These are phyloP conservation scores for Enteromius unitaeniatus DNA, from an alignment of 2,797 vertebrate genomes.

Conservation along the genomic window DNA sequence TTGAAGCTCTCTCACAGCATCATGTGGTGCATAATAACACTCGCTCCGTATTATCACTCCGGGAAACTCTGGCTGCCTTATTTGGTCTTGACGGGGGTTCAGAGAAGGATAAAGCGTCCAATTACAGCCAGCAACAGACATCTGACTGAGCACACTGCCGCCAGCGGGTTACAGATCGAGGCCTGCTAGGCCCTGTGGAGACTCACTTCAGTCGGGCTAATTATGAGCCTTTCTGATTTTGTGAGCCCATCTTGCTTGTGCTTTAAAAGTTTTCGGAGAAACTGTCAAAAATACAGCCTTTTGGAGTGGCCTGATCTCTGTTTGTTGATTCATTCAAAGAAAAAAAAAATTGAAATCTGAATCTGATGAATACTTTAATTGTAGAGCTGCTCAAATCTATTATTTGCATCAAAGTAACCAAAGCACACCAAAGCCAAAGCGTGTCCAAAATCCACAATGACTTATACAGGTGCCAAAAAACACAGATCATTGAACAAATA, in stretches of 20 bases:
- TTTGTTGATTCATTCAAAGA: conserved; percentile 8
- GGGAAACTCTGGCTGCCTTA: conserved; percentile 3
- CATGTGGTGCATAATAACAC: background rate
- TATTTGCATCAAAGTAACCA: background rate
- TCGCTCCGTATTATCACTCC: conserved; percentile 7
- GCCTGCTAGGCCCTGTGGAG: conserved; percentile 28
- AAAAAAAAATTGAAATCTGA: background rate
- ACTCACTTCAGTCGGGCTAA: background rate
- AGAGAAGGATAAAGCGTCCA: conserved; percentile 53
- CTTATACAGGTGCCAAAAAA: conserved; percentile 2
- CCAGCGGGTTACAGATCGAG: conserved; percentile 67
- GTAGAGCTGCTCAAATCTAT: background rate
- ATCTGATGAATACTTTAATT: background rate
- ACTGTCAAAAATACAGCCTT: background rate
- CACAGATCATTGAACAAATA: conserved; percentile 12
- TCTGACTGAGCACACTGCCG: conserved; percentile 51
- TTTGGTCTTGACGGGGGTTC: conserved; percentile 36
- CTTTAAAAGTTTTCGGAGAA: background rate
- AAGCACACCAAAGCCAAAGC: background rate
- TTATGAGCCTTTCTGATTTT: conserved; percentile 1
- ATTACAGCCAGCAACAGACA: conserved; percentile 51
- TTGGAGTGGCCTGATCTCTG: background rate
- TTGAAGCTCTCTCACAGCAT: background rate
- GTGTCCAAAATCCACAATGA: conserved; percentile 6
- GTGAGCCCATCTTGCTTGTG: background rate